Percentiles rank a stretch among this genome's conserved stretches.
Conservation (phyloP, 1,140 invertebrate genomes). For the Pseudomyrmex dendroicus region DNA sequence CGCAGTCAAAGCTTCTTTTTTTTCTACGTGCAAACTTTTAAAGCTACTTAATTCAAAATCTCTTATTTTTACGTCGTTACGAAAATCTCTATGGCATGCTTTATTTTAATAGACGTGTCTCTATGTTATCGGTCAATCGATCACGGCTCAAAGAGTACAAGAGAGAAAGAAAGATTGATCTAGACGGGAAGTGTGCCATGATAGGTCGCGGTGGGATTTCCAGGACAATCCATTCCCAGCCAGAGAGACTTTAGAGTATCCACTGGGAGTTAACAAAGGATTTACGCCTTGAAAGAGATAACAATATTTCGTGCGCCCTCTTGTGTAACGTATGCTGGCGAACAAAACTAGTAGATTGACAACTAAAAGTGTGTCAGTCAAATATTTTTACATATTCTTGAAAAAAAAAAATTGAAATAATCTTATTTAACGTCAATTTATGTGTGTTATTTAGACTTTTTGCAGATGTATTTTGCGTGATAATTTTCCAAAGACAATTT, state of each 20-base stretch:
- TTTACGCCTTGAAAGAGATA: constrained; percentile 65
- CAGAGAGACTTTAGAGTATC: constrained; percentile 1
- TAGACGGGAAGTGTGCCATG: constrained; percentile 18
- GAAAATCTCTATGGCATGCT: background rate
- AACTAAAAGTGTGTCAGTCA: background rate
- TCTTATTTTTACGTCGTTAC: no score
- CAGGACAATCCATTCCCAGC: constrained; percentile 32
- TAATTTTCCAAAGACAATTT: no score
- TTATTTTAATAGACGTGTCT: constrained; percentile 1
- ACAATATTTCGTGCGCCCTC: constrained; percentile 59
- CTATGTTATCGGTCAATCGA: constrained; percentile 44
- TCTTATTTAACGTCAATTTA: no score
- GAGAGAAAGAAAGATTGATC: constrained; percentile 51
- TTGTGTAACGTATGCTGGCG: constrained; percentile 33
- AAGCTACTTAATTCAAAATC: no score
- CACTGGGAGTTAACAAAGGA: constrained; percentile 26
- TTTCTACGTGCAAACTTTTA: no score
- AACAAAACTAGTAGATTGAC: constrained; percentile 9
- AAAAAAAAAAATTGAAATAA: background rate
- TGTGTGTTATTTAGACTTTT: no score
- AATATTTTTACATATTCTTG: background rate
- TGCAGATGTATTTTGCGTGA: no score
- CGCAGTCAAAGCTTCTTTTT: no score
- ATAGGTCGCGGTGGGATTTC: constrained; percentile 48
- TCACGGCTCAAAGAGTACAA: constrained; percentile 37